phyloP scores from a whole-genome alignment of 2,888 invertebrate species.

The Ditylenchus weischeri region DNA sequence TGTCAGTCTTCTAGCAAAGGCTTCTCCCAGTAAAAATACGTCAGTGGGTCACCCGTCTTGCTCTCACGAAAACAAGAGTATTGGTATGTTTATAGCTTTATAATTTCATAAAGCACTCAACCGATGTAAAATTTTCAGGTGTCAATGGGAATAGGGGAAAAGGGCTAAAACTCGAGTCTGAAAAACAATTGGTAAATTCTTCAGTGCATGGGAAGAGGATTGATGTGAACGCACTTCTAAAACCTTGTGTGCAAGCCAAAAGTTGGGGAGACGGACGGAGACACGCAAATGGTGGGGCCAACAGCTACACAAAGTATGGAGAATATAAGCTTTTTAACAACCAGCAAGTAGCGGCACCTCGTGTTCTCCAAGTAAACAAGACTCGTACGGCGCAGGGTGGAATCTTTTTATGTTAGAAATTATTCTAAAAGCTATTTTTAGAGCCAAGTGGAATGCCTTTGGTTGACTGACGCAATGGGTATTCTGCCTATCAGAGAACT shows the following conservation, averaged over 20 bases:
- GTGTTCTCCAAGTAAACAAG: constrained; percentile 14
- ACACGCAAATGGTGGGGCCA: constrained; percentile 6
- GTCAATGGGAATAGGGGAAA: constrained; percentile 4
- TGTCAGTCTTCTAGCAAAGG: too few relatives aligned
- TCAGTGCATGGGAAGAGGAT: neutral
- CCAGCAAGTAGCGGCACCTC: constrained; percentile 30
- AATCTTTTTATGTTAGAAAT: neutral
- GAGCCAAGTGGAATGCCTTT: constrained; percentile 48
- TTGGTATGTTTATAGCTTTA: too few relatives aligned
- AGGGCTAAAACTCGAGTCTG: neutral
- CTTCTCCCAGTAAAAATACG: too few relatives aligned
- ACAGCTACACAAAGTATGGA: constrained; percentile 13
- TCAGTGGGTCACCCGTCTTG: too few relatives aligned
- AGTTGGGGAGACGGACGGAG: neutral
- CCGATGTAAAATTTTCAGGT: neutral
- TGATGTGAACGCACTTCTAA: neutral
- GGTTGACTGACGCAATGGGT: constrained; percentile 41
- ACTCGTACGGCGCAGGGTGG: neutral
- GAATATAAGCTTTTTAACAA: constrained; percentile 31
- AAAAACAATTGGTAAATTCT: constrained; percentile 1
- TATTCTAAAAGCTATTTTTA: neutral
- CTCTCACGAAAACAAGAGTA: too few relatives aligned
- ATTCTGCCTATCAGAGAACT: constrained; percentile 23
- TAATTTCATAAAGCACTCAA: too few relatives aligned
- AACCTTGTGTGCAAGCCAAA: neutral